Percentiles rank a stretch among this genome's conserved stretches.
Conservation (phyloP, 2,888 invertebrate genomes). For the Dascillus cervinus region DNA sequence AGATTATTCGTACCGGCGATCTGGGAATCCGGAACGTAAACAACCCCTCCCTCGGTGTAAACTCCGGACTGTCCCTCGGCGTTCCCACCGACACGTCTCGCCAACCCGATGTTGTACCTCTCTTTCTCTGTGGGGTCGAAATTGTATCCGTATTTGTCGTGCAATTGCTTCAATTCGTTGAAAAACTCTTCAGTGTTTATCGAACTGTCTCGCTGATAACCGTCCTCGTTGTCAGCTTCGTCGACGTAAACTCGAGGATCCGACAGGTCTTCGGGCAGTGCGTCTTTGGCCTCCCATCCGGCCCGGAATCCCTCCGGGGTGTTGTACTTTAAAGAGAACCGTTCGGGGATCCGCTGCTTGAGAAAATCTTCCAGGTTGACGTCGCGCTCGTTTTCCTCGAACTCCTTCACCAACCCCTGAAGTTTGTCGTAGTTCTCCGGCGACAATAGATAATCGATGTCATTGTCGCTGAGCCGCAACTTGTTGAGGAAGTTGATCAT, state of each 20-base stretch:
- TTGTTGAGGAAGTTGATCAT: constrained; percentile 17
- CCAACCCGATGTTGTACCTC: constrained; percentile 14
- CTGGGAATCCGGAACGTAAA: constrained; percentile 42
- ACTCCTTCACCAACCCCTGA: constrained; percentile 22
- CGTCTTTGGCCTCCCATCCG: constrained; percentile 40
- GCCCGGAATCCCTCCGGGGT: constrained; percentile 43
- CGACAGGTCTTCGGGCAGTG: constrained; percentile 31
- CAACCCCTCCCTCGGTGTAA: constrained; percentile 57
- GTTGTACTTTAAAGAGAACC: constrained; percentile 42
- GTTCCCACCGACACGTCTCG: constrained; percentile 14
- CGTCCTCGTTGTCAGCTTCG: constrained; percentile 43
- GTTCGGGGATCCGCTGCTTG: constrained; percentile 18
- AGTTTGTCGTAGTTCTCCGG: constrained; percentile 17
- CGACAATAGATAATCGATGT: constrained; percentile 13
- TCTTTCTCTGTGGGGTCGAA: constrained; percentile 9
- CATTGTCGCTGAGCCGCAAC: constrained; percentile 10
- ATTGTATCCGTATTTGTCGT: constrained; percentile 14
- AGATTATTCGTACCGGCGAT: constrained; percentile 16
- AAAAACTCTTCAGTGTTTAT: constrained; percentile 32
- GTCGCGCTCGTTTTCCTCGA: constrained; percentile 20
- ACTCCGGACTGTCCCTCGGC: constrained; percentile 34
- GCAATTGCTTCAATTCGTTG: constrained; percentile 27
- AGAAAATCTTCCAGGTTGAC: constrained; percentile 12
- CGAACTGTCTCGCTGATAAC: constrained; percentile 23
- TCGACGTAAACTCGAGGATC: constrained; percentile 53